Conservation (phyloP, 1,140 invertebrate species). For the Micrasema longulum region DNA sequence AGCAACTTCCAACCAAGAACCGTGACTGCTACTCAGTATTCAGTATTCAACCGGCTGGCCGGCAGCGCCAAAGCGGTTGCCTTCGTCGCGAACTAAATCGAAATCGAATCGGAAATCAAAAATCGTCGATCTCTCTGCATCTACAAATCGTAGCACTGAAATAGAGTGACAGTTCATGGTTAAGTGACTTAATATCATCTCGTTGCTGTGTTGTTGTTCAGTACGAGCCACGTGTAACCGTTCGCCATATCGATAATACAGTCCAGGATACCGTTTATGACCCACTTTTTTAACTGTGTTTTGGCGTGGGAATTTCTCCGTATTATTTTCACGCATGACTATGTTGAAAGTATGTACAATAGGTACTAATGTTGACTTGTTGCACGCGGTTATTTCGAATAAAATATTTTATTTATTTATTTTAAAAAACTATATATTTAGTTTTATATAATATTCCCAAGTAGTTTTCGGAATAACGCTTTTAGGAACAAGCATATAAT, state of each 20-base stretch:
- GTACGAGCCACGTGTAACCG: too few species aligned
- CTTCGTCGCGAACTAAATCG: neutral
- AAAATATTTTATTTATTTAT: too few species aligned
- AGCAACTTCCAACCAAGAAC: too few species aligned
- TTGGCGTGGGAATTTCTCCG: slow-evolving; percentile 14
- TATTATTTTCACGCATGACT: slow-evolving; percentile 1
- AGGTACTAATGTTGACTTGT: too few species aligned
- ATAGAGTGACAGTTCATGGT: neutral
- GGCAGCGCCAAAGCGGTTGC: slow-evolving; percentile 1
- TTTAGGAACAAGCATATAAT: too few species aligned
- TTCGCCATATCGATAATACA: too few species aligned
- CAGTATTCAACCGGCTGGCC: slow-evolving; percentile 9
- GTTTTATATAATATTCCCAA: too few species aligned
- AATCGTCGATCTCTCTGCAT: neutral
- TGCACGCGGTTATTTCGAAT: too few species aligned
- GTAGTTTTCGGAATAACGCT: too few species aligned
- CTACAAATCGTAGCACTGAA: neutral
- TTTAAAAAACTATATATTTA: too few species aligned
- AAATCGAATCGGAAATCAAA: neutral
- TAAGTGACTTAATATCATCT: neutral
- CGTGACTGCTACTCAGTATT: neutral
- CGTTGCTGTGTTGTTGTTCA: too few species aligned
- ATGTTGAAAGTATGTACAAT: slow-evolving; percentile 3
- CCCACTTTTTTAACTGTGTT: slow-evolving; percentile 22
- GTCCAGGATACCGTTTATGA: neutral